These are phyloP conservation scores for Hyposmocoma kahamanoa DNA, from an alignment of 1,140 invertebrate species.

Conservation along the genomic window DNA sequence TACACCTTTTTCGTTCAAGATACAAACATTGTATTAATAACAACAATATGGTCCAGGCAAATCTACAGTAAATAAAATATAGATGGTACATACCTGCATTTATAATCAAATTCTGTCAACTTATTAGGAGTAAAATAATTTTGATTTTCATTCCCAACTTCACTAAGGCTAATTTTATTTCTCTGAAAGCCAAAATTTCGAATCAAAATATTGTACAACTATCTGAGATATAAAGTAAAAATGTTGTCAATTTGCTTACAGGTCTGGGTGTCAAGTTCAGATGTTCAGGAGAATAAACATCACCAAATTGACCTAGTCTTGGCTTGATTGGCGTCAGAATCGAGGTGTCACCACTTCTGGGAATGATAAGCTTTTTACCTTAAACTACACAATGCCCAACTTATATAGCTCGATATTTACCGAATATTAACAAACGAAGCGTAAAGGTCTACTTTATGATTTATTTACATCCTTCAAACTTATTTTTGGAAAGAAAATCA, in stretches of 20 bases:
- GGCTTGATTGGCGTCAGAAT: slow-evolving; percentile 47
- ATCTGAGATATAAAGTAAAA: not conserved
- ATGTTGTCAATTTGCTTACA: slow-evolving; percentile 32
- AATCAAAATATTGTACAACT: slow-evolving; percentile 6
- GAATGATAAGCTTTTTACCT: slow-evolving; percentile 9
- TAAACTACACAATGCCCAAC: not conserved
- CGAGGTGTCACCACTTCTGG: slow-evolving; percentile 26
- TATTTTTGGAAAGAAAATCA: slow-evolving; percentile 68
- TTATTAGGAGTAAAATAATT: slow-evolving; percentile 45
- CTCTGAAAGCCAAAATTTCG: slow-evolving; percentile 29
- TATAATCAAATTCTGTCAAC: slow-evolving; percentile 33
- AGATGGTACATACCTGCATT: slow-evolving; percentile 42
- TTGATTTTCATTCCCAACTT: slow-evolving; percentile 41
- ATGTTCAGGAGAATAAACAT: slow-evolving; percentile 62
- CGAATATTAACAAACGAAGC: slow-evolving; percentile 10
- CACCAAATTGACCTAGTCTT: slow-evolving; percentile 49
- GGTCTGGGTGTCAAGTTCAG: slow-evolving; percentile 58
- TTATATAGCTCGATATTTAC: not conserved
- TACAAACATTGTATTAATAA: too few relatives aligned
- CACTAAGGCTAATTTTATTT: slow-evolving; percentile 25
- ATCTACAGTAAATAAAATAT: too few relatives aligned
- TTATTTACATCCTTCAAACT: slow-evolving; percentile 66
- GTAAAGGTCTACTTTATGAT: slow-evolving; percentile 50
- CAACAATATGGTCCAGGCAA: too few relatives aligned
- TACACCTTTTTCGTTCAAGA: too few relatives aligned